Conservation (phyloP, 1,140 invertebrate species). For the Choristoneura fumiferana region DNA sequence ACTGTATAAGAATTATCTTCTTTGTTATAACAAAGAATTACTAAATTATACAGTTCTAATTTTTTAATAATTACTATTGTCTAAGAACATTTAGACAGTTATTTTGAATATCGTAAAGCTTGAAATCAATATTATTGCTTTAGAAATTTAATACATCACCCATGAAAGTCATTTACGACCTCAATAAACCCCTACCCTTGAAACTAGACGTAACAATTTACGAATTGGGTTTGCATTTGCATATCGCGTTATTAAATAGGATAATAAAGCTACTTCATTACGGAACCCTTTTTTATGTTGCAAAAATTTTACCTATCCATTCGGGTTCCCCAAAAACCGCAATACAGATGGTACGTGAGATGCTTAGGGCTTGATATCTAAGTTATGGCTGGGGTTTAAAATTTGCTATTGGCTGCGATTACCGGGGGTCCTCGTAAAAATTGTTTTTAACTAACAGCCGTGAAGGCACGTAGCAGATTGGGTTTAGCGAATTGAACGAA, state of each 20-base stretch:
- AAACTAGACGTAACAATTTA: conserved; percentile 16
- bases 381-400: conserved; percentile 61
- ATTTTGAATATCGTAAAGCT: no score
- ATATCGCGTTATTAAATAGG: conserved; percentile 21
- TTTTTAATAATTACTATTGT: no score
- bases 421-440: conserved; percentile 41
- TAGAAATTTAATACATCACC: conserved; percentile 2
- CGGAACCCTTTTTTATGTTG: conserved; percentile 46
- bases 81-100: no score
- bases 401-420: conserved; percentile 36
- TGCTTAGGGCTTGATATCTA: conserved; percentile 41
- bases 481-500: neutral
- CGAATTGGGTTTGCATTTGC: conserved; percentile 19
- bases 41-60: no score
- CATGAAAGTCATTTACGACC: conserved; percentile 1
- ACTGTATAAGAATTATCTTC: no score
- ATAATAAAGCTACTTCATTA: conserved; percentile 21
- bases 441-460: conserved; percentile 20
- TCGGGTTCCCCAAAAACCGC: conserved; percentile 43
- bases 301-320: conserved; percentile 40
- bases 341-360: conserved; percentile 72
- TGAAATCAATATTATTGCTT: no score
- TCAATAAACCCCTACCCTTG: neutral
- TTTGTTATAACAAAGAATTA: no score
- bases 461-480: neutral